These are phyloP conservation scores for Copsychus sechellarum DNA, from an alignment of 2,113 vertebrate species.

Conservation along the genomic window DNA sequence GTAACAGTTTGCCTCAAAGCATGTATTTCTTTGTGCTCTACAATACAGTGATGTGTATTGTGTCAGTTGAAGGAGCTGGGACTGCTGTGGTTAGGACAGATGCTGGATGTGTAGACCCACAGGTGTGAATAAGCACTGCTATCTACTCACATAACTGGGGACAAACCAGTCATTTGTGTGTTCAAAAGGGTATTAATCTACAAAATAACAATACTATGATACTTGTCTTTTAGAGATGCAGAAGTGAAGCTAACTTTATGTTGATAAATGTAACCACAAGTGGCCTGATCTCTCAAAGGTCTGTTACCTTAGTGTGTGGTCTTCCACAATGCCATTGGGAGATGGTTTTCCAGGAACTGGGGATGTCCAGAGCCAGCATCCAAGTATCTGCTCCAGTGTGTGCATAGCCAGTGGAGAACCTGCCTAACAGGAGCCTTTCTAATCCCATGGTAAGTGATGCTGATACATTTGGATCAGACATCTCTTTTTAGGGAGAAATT, in stretches of 20 bases:
- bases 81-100: background rate
- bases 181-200: background rate
- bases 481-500: background rate
- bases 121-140: background rate
- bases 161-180: background rate
- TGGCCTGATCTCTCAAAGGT: background rate
- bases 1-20: constrained; percentile 8
- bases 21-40: background rate
- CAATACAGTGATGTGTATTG: background rate
- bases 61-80: background rate
- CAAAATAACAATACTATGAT: background rate
- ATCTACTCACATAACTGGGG: background rate
- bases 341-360: background rate
- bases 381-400: background rate
- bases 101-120: background rate
- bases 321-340: background rate
- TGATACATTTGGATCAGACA: background rate
- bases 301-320: background rate
- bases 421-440: background rate
- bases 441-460: background rate
- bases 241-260: background rate
- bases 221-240: background rate
- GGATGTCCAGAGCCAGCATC: background rate
- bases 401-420: background rate
- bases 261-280: background rate